Evolutionary conservation across 2,888 invertebrate genomes (phyloP), one percentile per base, ranked within the genome.

Genomic region (Marronus borbonicus): DNA sequence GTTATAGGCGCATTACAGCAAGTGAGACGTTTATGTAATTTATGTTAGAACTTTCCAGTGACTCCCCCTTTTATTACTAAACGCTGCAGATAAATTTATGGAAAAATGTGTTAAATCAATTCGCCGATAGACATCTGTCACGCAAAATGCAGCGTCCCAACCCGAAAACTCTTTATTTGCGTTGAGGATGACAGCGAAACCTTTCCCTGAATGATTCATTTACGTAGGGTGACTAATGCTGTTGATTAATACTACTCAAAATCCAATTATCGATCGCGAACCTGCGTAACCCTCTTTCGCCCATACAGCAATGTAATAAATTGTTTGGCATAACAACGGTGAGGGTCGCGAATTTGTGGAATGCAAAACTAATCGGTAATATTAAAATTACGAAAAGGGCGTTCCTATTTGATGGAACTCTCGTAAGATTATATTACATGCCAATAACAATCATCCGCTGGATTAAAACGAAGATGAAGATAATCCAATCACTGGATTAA

Each of bases 171-270:
- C 66, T 49, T 62, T 17, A 70, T 60, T 69, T 76, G 50, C 68
- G 66, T 50, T 44, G 58, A 64, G 66, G 36, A 60, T 75, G 75
- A 76, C 75, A 58, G 78, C 80, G 81, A 80, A 81, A 79, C 79
- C 78, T 79, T 81, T 72, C 69, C 24, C 69, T 68, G 76, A 81
- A 78, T 81, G 81, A 81, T 78, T 81, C 81, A 81, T 78, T 81
- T 80, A 76, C 72, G 49, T 60, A 77, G 68, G 80, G 80, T 81
- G 81, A 81, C 81, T 81, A 81, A 81, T 76, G 80, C 79, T 50
- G 49, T 55, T 79, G 78, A 75, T 81, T 78, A 77, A 66, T 66
- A 58, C 66, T 64, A 55, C 76, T 76, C 72, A 72, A 72, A 72
- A 72, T 44, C 60, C 44, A 72, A 72, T 72, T 60, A 72, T 72